Conservation (phyloP, 2,797 vertebrate species). For the Darevskia mixta region DNA sequence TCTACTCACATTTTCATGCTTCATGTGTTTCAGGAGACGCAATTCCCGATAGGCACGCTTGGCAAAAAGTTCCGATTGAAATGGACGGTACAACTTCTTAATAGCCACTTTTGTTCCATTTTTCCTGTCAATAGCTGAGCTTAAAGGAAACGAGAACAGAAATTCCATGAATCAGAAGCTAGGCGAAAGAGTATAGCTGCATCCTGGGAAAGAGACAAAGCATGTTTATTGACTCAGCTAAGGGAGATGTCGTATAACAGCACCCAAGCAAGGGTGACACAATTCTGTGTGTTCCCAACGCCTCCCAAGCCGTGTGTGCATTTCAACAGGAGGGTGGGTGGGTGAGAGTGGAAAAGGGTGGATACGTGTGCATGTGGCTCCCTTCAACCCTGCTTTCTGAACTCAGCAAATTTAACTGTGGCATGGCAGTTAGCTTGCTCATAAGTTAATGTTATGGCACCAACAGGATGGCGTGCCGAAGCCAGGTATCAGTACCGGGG, state of each 20-base stretch:
- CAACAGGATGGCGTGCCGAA: no score
- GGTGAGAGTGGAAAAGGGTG: neutral
- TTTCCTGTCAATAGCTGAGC: conserved; percentile 91
- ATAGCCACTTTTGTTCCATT: conserved; percentile 90
- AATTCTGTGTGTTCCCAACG: neutral
- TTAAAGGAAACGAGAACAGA: conserved; percentile 64
- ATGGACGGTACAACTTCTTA: conserved; percentile 95
- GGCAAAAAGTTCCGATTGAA: conserved; percentile 93
- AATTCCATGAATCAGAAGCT: neutral
- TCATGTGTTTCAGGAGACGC: conserved; percentile 95
- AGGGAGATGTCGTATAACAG: neutral
- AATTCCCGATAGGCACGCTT: conserved; percentile 93
- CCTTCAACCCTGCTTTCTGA: neutral
- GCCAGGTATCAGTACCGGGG: no score
- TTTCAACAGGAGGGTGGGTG: neutral
- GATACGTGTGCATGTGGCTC: neutral
- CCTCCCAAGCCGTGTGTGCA: no score
- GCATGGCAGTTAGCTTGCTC: no score
- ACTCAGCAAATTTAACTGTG: neutral
- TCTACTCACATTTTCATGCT: conserved; percentile 92
- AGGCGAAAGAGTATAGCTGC: neutral
- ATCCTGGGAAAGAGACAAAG: neutral
- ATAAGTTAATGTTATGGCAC: no score
- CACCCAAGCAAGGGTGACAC: neutral
- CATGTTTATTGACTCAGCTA: neutral